These are phyloP conservation scores for Cottoperca gobio DNA, from an alignment of 2,797 vertebrate species.

Conservation along the genomic window DNA sequence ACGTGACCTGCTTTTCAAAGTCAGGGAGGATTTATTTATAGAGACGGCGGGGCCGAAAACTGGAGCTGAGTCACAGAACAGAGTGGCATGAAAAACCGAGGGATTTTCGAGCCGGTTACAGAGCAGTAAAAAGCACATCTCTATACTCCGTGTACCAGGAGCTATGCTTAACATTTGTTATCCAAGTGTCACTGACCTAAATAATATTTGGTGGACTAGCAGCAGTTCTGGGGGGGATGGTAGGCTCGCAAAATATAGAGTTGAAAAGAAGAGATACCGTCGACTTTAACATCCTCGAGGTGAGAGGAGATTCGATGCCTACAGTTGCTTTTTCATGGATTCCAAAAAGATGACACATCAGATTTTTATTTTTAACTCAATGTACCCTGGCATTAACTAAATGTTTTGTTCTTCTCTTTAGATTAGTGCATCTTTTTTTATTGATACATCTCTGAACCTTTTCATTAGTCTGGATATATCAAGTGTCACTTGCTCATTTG, in stretches of 20 bases:
- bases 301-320: not conserved
- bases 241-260: not conserved
- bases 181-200: slow-evolving; percentile 26
- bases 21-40: slow-evolving; percentile 78
- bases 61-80: slow-evolving; percentile 72
- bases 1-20: slow-evolving; percentile 78
- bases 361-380: not conserved
- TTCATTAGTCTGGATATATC: not conserved
- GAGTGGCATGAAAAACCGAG: slow-evolving; percentile 43
- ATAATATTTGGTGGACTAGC: slow-evolving; percentile 37
- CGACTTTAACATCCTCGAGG: not conserved
- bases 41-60: slow-evolving; percentile 51
- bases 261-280: not conserved
- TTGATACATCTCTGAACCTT: not conserved
- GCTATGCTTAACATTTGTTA: slow-evolving; percentile 8
- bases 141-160: not conserved
- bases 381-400: slow-evolving; percentile 12
- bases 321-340: slow-evolving; percentile 15
- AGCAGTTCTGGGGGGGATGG: not conserved
- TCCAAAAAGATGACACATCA: slow-evolving; percentile 5
- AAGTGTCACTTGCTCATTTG: not conserved
- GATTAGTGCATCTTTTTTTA: not conserved
- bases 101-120: slow-evolving; percentile 49
- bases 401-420: not conserved
- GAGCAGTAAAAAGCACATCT: slow-evolving; percentile 45